Percentiles rank a stretch among this genome's conserved stretches.
Evolutionary conservation across 2,797 vertebrate species (phyloP).

Genomic region (Leucoraja ocellata): DNA sequence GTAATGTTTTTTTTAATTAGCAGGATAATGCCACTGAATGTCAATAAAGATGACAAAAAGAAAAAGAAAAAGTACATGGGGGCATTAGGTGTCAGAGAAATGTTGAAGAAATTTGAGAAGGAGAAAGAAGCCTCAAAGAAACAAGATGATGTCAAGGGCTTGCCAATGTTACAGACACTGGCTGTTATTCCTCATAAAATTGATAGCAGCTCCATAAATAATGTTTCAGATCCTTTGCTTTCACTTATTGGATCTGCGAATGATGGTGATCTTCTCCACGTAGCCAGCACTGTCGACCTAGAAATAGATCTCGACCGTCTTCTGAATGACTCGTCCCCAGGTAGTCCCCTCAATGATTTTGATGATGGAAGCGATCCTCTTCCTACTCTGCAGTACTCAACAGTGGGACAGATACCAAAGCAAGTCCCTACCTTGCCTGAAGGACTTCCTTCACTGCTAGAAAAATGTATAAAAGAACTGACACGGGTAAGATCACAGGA

Average conservation of each 20-base stretch:
- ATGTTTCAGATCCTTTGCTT: constrained; percentile 66
- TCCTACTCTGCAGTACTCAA: constrained; percentile 36
- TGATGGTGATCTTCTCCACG: constrained; percentile 76
- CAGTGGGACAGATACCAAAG: constrained; percentile 55
- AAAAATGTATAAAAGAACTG: constrained; percentile 67
- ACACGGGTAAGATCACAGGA: constrained; percentile 57
- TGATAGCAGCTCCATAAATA: constrained; percentile 45
- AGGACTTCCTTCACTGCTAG: constrained; percentile 60
- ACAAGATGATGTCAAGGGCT: constrained; percentile 55
- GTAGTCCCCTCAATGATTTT: constrained; percentile 54
- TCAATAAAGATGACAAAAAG: constrained; percentile 66
- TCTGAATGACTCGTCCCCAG: constrained; percentile 63
- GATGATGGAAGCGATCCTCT: constrained; percentile 57
- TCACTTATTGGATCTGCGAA: constrained; percentile 68
- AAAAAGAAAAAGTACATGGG: constrained; percentile 65
- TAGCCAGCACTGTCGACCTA: constrained; percentile 69
- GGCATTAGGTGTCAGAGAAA: constrained; percentile 72
- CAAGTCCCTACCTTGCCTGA: constrained; percentile 57
- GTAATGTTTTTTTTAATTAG: neutral
- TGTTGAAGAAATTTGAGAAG: constrained; percentile 83
- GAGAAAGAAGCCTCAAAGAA: constrained; percentile 73
- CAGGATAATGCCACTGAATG: constrained; percentile 66
- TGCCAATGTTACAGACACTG: constrained; percentile 39
- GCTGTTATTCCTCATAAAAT: constrained; percentile 51
- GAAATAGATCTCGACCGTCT: constrained; percentile 75